Evolutionary conservation across 2,797 vertebrate species (phyloP), one percentile per base, ranked within the genome.

Genomic region (Numenius phaeopus): DNA sequence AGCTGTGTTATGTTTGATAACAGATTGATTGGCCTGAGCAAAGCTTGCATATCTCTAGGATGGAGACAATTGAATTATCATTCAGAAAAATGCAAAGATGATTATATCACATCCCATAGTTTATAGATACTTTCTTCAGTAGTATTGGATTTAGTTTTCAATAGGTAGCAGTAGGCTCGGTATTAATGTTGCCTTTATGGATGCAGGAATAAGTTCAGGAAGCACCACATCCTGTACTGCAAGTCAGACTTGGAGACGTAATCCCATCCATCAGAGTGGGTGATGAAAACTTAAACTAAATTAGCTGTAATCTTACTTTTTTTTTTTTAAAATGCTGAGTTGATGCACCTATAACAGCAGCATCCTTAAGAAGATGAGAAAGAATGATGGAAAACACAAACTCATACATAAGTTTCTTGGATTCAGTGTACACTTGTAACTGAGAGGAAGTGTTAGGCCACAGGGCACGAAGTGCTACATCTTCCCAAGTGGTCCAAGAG

Each of bases 1-100:
- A 85, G 58, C 65, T 62, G 29, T 83, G 14, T 86, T 83, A 22
- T 50, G 62, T 94, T 91, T 94, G 85, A 58, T 94, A 93, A 87
- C 37, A 42, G 39, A n/a, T 20, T 76, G 58, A 91, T 73, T 88
- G 52, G 70, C 14, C 49, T 80, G 77, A 90, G 34, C 34, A 88
- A 96, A 83, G 55, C 34, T 78, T 88, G 24, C 4, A 0, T 79
- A 20, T 81, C 30, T 88, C 34, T 87, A 55, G 50, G 40, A 44
- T 30, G 55, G 44, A 82, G 20, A 24, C 27, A 84, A 34, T 24
- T 84, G 50, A 89, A 73, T 61, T 90, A 39, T 32, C 44, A 62
- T 87, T 93, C 55, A 79, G 55, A 79, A 65, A 79, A 90, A 79
- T 52, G 17, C 13, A 4, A n/a, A 21, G 17, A 46, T 67, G 9